phyloP scores from a whole-genome alignment of 35 echinoderm and acorn worm species.

The Ptychodera flava region DNA sequence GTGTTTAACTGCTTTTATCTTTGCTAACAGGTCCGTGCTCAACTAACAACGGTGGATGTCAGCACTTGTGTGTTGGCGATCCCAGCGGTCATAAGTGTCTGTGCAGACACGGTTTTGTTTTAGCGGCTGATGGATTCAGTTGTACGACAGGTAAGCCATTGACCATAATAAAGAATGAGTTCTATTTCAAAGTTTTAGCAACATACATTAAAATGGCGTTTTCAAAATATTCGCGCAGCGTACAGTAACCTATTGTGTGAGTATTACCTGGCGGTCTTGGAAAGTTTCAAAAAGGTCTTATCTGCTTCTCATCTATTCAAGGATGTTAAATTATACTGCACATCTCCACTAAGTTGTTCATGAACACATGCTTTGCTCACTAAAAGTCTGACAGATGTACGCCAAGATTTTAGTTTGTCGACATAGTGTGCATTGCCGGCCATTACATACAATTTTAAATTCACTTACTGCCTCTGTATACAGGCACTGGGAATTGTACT shows the following conservation, averaged over 20 bases:
- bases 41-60: constrained; percentile 38
- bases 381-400: no score
- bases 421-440: no score
- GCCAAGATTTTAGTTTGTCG: no score
- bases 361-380: no score
- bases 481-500: no score
- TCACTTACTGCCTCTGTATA: no score
- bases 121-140: constrained; percentile 36
- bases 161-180: neutral
- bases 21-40: constrained; percentile 3
- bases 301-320: neutral
- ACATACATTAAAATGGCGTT: neutral
- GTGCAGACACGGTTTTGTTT: constrained; percentile 49
- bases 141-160: constrained; percentile 68
- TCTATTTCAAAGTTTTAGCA: neutral
- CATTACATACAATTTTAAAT: no score
- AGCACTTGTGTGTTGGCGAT: constrained; percentile 29
- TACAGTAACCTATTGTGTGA: no score
- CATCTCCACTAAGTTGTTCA: no score
- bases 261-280: neutral
- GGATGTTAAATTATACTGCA: no score
- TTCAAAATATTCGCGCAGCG: no score
- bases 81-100: constrained; percentile 28
- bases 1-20: no score
- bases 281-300: neutral